Evolutionary conservation across 2,797 vertebrate species (phyloP).

Genomic region (Choloepus didactylus): DNA sequence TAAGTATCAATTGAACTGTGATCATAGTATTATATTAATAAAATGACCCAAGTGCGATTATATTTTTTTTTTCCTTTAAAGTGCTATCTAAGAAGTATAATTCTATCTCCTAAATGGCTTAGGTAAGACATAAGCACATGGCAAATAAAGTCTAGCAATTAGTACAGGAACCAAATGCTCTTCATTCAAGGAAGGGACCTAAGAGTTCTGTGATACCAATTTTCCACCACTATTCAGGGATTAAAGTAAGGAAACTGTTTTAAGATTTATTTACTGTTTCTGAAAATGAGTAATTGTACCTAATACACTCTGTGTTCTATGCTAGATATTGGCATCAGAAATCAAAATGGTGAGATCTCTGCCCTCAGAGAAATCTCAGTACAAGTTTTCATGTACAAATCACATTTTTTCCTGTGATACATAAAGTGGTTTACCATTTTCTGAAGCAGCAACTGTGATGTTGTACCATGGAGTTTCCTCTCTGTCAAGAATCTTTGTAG

Average conservation of each 20-base stretch:
- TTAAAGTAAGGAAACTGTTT: not conserved
- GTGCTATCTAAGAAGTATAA: not conserved
- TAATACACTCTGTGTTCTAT: fast-evolving
- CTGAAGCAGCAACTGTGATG: slow-evolving; percentile 96
- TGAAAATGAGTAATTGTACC: not conserved
- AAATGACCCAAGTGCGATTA: not conserved
- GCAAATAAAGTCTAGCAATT: not conserved
- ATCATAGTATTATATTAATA: not conserved
- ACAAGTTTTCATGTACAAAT: not conserved
- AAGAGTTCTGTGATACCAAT: not conserved
- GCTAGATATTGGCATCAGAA: not conserved
- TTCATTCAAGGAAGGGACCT: not conserved
- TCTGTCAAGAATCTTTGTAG: slow-evolving; percentile 94
- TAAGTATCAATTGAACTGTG: not conserved
- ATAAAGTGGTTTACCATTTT: slow-evolving; percentile 92
- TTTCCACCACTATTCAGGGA: not conserved
- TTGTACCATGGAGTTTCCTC: slow-evolving; percentile 96
- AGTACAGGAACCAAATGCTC: not conserved
- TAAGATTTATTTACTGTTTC: not conserved
- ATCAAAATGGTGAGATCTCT: not conserved
- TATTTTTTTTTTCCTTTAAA: slow-evolving; percentile 11
- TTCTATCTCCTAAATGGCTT: not conserved
- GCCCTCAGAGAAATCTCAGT: not conserved
- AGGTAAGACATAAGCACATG: not conserved
- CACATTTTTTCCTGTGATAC: not conserved